Percentiles rank a stretch among this genome's conserved stretches.
These are phyloP conservation scores for Cydia pomonella DNA, from an alignment of 1,140 invertebrate genomes.

Conservation along the genomic window DNA sequence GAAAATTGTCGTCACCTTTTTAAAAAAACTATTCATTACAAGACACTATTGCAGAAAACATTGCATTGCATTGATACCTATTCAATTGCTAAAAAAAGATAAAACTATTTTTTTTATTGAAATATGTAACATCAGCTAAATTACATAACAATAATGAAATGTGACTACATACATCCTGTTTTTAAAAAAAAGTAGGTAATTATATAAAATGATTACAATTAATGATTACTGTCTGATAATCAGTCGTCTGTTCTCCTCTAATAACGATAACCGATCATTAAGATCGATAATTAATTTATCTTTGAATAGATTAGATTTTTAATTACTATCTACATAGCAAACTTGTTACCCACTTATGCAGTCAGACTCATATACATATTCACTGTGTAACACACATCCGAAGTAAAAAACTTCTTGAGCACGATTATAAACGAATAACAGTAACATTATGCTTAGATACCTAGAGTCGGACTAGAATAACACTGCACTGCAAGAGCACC, in stretches of 20 bases:
- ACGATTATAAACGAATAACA: neutral
- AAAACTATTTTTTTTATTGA: too few relatives aligned
- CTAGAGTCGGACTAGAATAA: too few relatives aligned
- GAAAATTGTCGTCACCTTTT: too few relatives aligned
- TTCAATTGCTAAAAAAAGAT: too few relatives aligned
- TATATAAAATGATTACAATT: neutral
- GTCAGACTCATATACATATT: slow-evolving; percentile 9
- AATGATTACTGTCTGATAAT: neutral
- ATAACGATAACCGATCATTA: slow-evolving; percentile 1
- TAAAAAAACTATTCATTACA: too few relatives aligned
- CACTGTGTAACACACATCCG: neutral
- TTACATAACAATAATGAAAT: too few relatives aligned
- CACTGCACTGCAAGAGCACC: too few relatives aligned
- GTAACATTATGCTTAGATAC: neutral
- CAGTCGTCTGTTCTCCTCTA: neutral
- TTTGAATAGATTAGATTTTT: slow-evolving; percentile 7
- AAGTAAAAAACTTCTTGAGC: neutral
- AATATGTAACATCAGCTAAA: too few relatives aligned
- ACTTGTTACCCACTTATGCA: slow-evolving; percentile 1
- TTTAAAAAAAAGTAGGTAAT: neutral
- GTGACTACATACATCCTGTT: neutral
- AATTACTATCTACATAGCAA: slow-evolving; percentile 2
- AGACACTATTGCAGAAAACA: too few relatives aligned
- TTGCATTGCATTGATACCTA: too few relatives aligned
- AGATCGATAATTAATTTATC: neutral